Conservation (phyloP, 2,113 vertebrate species). For the Dipodomys merriami region DNA sequence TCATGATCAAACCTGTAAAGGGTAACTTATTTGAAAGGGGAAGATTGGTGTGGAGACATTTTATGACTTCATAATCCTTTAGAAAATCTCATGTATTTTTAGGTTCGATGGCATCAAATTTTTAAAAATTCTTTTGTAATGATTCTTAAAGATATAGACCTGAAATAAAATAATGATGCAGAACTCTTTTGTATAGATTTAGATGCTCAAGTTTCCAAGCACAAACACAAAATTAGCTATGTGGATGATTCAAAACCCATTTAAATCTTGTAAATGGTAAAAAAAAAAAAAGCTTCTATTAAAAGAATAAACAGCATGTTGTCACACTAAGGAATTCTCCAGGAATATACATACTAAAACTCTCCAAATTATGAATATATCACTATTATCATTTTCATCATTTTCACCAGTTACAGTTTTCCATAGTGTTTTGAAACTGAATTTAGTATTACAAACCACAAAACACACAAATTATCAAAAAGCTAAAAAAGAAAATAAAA, state of each 20-base stretch:
- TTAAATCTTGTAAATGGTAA: slow-evolving; percentile 4
- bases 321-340: slow-evolving; percentile 9
- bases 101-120: not conserved
- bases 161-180: not conserved
- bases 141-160: not conserved
- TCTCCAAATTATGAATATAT: slow-evolving; percentile 30
- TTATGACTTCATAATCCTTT: not conserved
- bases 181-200: not conserved
- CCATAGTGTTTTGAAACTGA: slow-evolving; percentile 48
- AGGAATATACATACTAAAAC: slow-evolving; percentile 33
- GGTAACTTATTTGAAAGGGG: not conserved
- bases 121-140: too few relatives aligned
- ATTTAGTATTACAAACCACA: slow-evolving; percentile 38
- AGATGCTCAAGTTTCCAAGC: slow-evolving; percentile 2
- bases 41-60: not conserved
- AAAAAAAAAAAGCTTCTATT: slow-evolving; percentile 27
- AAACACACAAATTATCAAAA: slow-evolving; percentile 6
- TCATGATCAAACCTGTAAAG: not conserved
- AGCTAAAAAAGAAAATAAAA: not conserved
- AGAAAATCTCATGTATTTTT: not conserved
- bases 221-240: not conserved
- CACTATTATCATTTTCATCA: slow-evolving; percentile 50
- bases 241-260: slow-evolving; percentile 1
- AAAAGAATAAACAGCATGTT: slow-evolving; percentile 36
- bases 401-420: slow-evolving; percentile 60